A percentile compares a stretch with the other conserved stretches of the same genome.
Conservation (phyloP, 2,113 vertebrate genomes). For the Patagioenas fasciata region DNA sequence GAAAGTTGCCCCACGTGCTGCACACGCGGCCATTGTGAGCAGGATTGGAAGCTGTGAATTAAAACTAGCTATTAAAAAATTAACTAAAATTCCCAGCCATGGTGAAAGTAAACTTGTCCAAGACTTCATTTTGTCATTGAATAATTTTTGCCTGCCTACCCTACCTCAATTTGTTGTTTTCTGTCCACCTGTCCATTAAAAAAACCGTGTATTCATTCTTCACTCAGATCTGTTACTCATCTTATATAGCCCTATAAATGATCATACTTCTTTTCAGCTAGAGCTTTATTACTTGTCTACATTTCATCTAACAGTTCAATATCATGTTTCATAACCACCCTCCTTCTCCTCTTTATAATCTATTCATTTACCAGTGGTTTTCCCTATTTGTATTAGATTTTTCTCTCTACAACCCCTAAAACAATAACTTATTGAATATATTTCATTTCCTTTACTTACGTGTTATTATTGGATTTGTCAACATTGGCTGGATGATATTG, state of each 20-base stretch:
- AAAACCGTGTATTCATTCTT: background rate
- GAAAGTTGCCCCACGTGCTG: constrained; percentile 73
- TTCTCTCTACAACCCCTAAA: background rate
- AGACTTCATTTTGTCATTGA: background rate
- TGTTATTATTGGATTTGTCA: constrained; percentile 35
- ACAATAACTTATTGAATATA: background rate
- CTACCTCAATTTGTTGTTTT: background rate
- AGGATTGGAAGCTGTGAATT: constrained; percentile 67
- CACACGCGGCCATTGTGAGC: constrained; percentile 68
- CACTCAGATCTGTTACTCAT: background rate
- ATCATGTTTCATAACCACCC: background rate
- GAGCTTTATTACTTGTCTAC: background rate
- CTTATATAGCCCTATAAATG: background rate
- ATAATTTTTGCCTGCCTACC: background rate
- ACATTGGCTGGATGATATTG: constrained; percentile 38
- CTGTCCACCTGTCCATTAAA: background rate
- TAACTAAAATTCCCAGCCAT: background rate
- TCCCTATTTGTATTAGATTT: background rate
- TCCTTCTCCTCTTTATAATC: background rate
- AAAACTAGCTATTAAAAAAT: background rate
- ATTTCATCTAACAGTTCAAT: background rate
- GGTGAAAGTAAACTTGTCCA: background rate
- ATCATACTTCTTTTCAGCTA: background rate
- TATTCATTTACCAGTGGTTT: background rate
- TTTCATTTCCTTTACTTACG: constrained; percentile 32